Base-by-base conservation (phyloP, 2,113 vertebrate species). In the Diphyllodes magnificus region DNA sequence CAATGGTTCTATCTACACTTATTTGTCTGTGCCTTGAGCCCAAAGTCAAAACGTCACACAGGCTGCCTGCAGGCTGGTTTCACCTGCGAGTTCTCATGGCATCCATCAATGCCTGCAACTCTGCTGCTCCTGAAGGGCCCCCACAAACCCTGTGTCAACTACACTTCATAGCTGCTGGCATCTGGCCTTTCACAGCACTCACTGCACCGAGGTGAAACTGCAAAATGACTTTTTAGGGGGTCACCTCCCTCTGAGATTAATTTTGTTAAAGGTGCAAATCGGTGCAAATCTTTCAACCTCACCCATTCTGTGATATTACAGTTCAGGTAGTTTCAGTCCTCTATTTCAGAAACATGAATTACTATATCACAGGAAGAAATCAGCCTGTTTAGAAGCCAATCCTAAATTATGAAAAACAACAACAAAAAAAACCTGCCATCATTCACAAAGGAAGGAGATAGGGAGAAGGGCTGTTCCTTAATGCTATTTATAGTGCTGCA, bases 401-500 rank as follows among this genome's bases (percentile, higher is more conserved):
- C 24, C 51, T 37, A 39, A 33, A 25, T 2, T 33, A 25, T 7
- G 57, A 37, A 54, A 27, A 13, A 60, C 23, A 5, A 61, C 5
- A 19, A 66, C 49, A 10, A 9, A 49, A 44, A 49, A 79, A 84
- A 90, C 87, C 82, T 88, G 57, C 53, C 28, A 24, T 66, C 84
- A 90, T 82, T 45, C 77, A 70, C 60, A 64, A 17, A 71, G 80
- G 94, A 96, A 93, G 47, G 81, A 82, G 90, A 60, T 6, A 13
- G 79, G 35, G 50, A 49, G 37, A 94, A 97, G 72, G 28, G 70
- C 63, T 16, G 1, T 69, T 22, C 54, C 50, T 9, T 19, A 19
- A 25, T 28, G 82, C 75, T 70, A 22, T 61, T 90, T 47, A 66
- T 51, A 45, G 13, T 35, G 42, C 65, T 9, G 42, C 79, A 80